Conservation (phyloP, 2,797 vertebrate species). For the Sciurus vulgaris region DNA sequence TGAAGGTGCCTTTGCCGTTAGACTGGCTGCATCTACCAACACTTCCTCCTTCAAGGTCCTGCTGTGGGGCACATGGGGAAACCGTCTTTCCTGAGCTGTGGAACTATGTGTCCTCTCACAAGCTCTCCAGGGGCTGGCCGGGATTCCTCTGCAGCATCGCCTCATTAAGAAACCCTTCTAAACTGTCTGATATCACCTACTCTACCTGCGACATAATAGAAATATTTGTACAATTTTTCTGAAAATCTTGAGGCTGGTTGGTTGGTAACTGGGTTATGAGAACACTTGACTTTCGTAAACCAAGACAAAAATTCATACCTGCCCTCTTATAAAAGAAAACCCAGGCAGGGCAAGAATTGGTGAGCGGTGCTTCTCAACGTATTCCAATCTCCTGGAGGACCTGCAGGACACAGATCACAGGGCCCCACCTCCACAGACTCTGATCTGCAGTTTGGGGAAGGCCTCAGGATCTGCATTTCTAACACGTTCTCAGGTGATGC, state of each 20-base stretch:
- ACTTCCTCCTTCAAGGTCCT: not conserved
- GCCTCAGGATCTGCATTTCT: not conserved
- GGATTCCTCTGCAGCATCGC: no score
- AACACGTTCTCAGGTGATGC: not conserved
- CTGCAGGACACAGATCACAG: fast-evolving
- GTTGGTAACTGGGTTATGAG: not conserved
- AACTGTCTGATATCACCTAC: not conserved
- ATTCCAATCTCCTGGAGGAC: not conserved
- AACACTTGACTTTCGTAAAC: not conserved
- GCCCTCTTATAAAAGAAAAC: not conserved
- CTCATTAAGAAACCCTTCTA: not conserved
- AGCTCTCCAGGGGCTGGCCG: not conserved
- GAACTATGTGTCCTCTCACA: no score
- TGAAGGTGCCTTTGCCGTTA: not conserved
- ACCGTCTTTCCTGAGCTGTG: not conserved
- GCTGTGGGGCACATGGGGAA: not conserved
- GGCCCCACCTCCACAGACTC: not conserved
- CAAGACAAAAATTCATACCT: slow-evolving; percentile 1
- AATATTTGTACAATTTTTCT: not conserved
- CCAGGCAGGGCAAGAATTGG: not conserved
- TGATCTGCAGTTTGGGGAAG: not conserved
- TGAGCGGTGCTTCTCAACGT: not conserved
- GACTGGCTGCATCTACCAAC: not conserved
- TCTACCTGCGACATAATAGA: not conserved
- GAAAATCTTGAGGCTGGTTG: not conserved